A percentile compares a stretch with the other conserved stretches of the same genome.
phyloP scores from a whole-genome alignment of 2,888 invertebrate genomes.

The Platynereis dumerilii region DNA sequence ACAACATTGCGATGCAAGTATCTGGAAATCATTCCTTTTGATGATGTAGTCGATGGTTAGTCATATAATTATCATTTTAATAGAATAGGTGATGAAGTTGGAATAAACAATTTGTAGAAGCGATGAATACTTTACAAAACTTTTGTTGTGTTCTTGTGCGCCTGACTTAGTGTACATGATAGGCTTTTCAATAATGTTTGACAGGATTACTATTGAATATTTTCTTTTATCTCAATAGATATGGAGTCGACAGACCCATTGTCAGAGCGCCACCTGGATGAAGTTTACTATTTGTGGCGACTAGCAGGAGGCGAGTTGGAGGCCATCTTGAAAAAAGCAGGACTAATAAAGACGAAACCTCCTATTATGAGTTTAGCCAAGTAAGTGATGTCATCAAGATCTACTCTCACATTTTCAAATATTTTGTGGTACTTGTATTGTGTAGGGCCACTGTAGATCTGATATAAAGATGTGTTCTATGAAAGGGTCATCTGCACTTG shows the following conservation, averaged over 20 bases:
- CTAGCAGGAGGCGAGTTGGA: conserved; percentile 94
- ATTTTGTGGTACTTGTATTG: too few species aligned
- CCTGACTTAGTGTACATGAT: too few species aligned
- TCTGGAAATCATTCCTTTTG: conserved; percentile 43
- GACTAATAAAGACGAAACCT: conserved; percentile 83
- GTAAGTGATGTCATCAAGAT: conserved; percentile 40
- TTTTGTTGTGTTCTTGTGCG: too few species aligned
- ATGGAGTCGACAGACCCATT: background rate
- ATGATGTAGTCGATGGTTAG: conserved; percentile 16
- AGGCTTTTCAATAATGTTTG: too few species aligned
- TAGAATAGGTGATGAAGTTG: background rate
- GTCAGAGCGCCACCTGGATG: background rate
- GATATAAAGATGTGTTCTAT: too few species aligned
- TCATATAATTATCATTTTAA: background rate
- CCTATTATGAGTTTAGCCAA: conserved; percentile 65
- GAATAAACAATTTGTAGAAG: background rate
- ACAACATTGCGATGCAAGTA: conserved; percentile 48
- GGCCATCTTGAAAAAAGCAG: conserved; percentile 86
- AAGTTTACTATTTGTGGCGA: conserved; percentile 94
- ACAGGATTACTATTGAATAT: too few species aligned
- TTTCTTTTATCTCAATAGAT: too few species aligned
- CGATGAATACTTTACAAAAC: too few species aligned
- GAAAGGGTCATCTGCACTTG: background rate
- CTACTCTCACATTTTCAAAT: too few species aligned
- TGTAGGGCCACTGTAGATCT: too few species aligned